A percentile compares a stretch with the other conserved stretches of the same genome.
Conservation (phyloP, 2,797 vertebrate genomes). For the Gorsachius magnificus region DNA sequence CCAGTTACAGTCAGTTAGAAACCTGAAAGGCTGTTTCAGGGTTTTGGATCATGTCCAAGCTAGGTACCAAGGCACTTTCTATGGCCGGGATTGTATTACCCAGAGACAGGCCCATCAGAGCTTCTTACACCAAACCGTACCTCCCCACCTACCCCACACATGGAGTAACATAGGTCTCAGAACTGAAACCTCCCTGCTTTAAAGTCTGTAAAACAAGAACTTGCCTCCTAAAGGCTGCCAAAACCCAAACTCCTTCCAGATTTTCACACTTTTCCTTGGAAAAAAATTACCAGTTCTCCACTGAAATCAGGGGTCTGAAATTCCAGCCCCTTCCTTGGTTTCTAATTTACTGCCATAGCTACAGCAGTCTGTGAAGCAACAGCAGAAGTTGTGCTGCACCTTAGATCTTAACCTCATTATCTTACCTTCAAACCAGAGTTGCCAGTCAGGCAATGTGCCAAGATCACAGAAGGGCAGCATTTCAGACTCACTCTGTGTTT, state of each 20-base stretch:
- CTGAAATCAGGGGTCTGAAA: not conserved
- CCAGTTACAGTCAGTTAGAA: slow-evolving; percentile 43
- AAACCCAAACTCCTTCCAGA: not conserved
- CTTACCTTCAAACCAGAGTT: slow-evolving; percentile 26
- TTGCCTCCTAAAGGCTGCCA: not conserved
- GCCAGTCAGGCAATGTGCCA: slow-evolving; percentile 23
- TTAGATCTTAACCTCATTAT: slow-evolving; percentile 39
- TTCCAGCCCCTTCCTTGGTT: not conserved
- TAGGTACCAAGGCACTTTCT: not conserved
- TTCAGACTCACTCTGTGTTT: not conserved
- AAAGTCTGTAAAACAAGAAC: not conserved
- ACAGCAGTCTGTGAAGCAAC: not conserved
- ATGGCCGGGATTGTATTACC: not conserved
- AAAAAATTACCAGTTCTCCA: not conserved
- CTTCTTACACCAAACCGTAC: not conserved
- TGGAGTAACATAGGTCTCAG: not conserved
- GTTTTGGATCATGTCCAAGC: slow-evolving; percentile 26
- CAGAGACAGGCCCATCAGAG: not conserved
- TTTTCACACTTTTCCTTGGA: not conserved
- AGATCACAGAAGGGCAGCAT: slow-evolving; percentile 2
- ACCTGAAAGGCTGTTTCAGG: slow-evolving; percentile 34
- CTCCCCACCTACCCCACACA: not conserved
- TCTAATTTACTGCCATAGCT: not conserved
- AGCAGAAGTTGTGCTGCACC: not conserved
- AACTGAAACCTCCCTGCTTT: not conserved